These are phyloP conservation scores for Spodoptera exigua DNA, from an alignment of 2,888 invertebrate species.

Conservation along the genomic window DNA sequence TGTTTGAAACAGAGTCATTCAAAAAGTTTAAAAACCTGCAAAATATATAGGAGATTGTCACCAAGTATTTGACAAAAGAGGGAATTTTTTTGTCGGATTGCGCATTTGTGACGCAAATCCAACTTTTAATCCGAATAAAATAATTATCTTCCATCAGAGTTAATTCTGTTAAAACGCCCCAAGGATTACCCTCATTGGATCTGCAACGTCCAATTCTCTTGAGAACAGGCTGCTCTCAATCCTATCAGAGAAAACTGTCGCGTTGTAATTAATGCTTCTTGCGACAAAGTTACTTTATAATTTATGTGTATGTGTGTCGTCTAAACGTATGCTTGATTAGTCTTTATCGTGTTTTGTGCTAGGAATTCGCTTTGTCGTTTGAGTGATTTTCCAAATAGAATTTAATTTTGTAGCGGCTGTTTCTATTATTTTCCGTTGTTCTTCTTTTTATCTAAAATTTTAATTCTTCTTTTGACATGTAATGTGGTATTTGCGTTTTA, in stretches of 20 bases:
- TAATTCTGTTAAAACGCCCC: constrained; percentile 33
- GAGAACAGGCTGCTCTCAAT: constrained; percentile 13
- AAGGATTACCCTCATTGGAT: constrained; percentile 27
- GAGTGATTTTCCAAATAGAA: too few species aligned
- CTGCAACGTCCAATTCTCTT: constrained; percentile 29
- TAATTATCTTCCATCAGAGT: constrained; percentile 24
- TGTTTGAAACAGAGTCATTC: too few species aligned
- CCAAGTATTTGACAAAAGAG: too few species aligned
- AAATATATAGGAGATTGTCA: too few species aligned
- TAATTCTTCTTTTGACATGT: too few species aligned
- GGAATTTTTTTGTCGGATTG: background rate
- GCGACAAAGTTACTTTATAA: constrained; percentile 39
- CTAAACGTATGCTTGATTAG: constrained; percentile 29
- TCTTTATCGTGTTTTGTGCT: constrained; percentile 28
- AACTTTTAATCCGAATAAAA: constrained; percentile 26
- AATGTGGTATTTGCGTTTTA: too few species aligned
- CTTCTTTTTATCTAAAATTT: too few species aligned
- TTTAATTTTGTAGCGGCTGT: too few species aligned
- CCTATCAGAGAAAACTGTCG: constrained; percentile 46
- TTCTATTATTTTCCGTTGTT: background rate
- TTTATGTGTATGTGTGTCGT: constrained; percentile 38
- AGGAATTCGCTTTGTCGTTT: background rate
- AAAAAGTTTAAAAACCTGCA: too few species aligned
- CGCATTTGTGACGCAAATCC: background rate
- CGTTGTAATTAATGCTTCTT: constrained; percentile 53